Percentiles rank a stretch among this genome's conserved stretches.
Evolutionary conservation across 2,113 vertebrate species (phyloP).

Genomic region (Chrysemys picta): DNA sequence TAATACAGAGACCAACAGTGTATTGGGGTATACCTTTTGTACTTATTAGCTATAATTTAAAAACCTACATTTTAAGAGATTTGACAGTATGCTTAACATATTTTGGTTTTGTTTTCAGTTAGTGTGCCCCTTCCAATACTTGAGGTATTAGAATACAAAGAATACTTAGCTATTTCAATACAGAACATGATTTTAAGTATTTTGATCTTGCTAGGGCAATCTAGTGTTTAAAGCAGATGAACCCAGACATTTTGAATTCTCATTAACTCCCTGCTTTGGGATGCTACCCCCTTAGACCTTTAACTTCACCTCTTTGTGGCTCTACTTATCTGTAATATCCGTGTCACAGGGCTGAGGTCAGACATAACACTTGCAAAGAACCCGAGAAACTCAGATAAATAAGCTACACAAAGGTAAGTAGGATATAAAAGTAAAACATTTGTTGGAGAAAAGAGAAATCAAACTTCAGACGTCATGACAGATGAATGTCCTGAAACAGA

Average conservation of each 20-base stretch:
- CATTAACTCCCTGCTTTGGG: not conserved
- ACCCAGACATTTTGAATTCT: constrained; percentile 25
- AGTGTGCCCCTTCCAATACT: not conserved
- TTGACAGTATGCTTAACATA: not conserved
- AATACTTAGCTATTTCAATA: not conserved
- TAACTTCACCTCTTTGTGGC: not conserved
- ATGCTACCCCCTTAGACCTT: not conserved
- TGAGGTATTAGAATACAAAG: not conserved
- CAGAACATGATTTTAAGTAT: not conserved
- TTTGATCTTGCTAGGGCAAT: not conserved
- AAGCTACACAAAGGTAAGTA: constrained; percentile 42
- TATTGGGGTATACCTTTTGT: not conserved
- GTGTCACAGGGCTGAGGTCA: not conserved
- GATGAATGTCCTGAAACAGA: constrained; percentile 66
- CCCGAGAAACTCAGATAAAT: not conserved
- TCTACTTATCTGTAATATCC: constrained; percentile 12
- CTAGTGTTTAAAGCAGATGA: not conserved
- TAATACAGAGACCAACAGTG: not conserved
- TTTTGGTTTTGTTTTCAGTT: not conserved
- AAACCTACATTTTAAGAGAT: not conserved
- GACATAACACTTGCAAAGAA: too few species aligned
- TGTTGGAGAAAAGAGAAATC: constrained; percentile 56
- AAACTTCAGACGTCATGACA: constrained; percentile 61
- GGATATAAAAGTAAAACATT: constrained; percentile 41
- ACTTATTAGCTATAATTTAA: not conserved